Evolutionary conservation across 1,140 invertebrate species (phyloP).

Genomic region (Cotesia vestalis): DNA sequence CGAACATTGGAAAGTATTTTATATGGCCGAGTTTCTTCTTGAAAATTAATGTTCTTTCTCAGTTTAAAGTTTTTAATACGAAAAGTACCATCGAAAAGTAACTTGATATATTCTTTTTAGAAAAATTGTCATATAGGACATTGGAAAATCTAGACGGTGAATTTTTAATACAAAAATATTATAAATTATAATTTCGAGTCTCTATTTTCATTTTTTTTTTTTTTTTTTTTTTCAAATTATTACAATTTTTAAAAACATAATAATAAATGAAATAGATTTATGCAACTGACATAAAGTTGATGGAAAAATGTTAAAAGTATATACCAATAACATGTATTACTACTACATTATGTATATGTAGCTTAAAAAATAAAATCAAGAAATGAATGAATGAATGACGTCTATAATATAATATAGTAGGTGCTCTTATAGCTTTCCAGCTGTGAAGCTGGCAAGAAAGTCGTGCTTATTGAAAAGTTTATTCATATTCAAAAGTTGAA

Average conservation of each 20-base stretch:
- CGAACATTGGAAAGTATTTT: slow-evolving; percentile 36
- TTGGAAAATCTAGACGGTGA: neutral
- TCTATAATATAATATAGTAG: slow-evolving; percentile 27
- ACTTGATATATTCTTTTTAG: slow-evolving; percentile 1
- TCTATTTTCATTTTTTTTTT: no score
- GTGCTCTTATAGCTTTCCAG: slow-evolving; percentile 2
- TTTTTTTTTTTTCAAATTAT: no score
- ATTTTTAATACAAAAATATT: slow-evolving; percentile 2
- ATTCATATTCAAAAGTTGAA: slow-evolving; percentile 44
- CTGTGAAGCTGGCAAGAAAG: slow-evolving; percentile 24
- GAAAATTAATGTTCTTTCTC: slow-evolving; percentile 35
- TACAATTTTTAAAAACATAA: no score
- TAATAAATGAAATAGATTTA: neutral
- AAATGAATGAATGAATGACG: slow-evolving; percentile 7
- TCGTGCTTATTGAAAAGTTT: slow-evolving; percentile 51
- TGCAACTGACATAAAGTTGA: neutral
- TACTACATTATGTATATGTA: neutral
- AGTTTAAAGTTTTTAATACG: slow-evolving; percentile 30
- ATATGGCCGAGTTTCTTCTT: slow-evolving; percentile 25
- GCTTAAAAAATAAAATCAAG: neutral
- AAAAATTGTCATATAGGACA: slow-evolving; percentile 11
- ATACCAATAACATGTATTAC: no score
- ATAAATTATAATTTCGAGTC: no score
- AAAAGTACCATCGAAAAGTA: slow-evolving; percentile 30
- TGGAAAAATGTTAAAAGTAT: neutral